Evolutionary conservation across 2,797 vertebrate genomes (phyloP), one percentile per base, ranked within the genome.

Genomic region (Rhynchotus rufescens): DNA sequence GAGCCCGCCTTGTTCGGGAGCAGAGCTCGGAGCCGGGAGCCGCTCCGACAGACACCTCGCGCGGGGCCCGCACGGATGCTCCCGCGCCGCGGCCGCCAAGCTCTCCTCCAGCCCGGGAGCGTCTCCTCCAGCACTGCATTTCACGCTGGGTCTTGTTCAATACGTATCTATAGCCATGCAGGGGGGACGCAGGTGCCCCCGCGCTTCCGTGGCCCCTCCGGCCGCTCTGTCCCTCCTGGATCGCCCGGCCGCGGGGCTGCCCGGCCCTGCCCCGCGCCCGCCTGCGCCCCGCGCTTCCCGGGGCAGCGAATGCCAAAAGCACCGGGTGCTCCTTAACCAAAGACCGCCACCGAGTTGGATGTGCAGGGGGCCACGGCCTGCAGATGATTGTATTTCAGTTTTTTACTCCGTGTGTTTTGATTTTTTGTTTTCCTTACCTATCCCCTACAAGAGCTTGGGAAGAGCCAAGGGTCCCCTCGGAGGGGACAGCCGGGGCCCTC

Each of bases 241-340:
- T 84, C 92, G 22, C 79, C 89, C 1, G 5, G 57, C 89, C 68
- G 0, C 0, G 16, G 92, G 84, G 77, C 28, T 30, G 54, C 54
- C 20, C 17, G 6, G 54, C 30, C 87, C 83, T 1, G 1, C 49
- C 64, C 89, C 5, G 57, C 54, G 69, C 92, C 87, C 57, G 81
- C 77, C 82, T 34, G 28, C 38, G 64, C 19, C 34, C 62, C 4
- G 16, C 49, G 21, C 45, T 47, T 15, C 15, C 23, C 4, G 5
- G 57, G 15, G 1, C 9, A 5, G 62, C 51, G 60, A 47, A 25
- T 17, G 32, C 36, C 21, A 15, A 52, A 9, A 4, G 71, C 36
- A 30, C 38, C 6, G 17, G 86, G 85, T 76, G 79, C 92, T 94
- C 86, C 93, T 93, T 71, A 94, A 96, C 96, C 96, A 96, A 97